Conservation (phyloP, 2,113 vertebrate genomes). For the Vombatus ursinus region DNA sequence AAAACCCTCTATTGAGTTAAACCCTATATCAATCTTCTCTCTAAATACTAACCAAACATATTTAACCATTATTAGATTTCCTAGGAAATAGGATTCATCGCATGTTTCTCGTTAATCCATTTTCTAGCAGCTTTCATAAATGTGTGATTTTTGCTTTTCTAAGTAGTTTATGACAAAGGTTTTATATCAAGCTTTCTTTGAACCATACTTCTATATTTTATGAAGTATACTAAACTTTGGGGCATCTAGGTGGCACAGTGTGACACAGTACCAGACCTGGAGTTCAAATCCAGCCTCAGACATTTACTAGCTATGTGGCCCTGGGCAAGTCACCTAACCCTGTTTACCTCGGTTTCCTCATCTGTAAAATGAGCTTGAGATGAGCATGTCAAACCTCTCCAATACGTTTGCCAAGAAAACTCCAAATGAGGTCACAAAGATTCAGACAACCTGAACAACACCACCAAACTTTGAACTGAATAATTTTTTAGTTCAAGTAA, state of each 20-base stretch:
- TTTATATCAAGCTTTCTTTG: slow-evolving; percentile 30
- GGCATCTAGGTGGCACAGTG: no score
- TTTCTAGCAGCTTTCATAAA: slow-evolving; percentile 60
- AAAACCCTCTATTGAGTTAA: background rate
- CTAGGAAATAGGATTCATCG: slow-evolving; percentile 16
- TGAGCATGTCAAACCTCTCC: no score
- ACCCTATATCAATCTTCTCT: slow-evolving; percentile 5
- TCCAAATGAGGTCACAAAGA: no score
- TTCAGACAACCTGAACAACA: no score
- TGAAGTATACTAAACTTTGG: slow-evolving; percentile 49
- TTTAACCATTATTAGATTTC: slow-evolving; percentile 18
- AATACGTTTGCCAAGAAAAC: no score
- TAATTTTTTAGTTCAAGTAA: slow-evolving; percentile 34
- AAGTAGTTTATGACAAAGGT: slow-evolving; percentile 61
- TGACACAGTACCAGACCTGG: no score
- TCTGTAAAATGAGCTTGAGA: no score
- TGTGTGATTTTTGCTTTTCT: slow-evolving; percentile 59
- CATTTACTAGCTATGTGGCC: no score
- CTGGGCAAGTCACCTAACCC: no score
- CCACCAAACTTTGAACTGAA: slow-evolving; percentile 11
- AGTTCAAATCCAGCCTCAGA: no score
- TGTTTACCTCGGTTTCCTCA: no score
- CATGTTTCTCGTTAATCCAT: slow-evolving; percentile 37
- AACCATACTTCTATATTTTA: slow-evolving; percentile 44
- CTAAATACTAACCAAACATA: slow-evolving; percentile 38